These are phyloP conservation scores for Calliopum simillimum DNA, from an alignment of 2,888 invertebrate genomes.

Conservation along the genomic window DNA sequence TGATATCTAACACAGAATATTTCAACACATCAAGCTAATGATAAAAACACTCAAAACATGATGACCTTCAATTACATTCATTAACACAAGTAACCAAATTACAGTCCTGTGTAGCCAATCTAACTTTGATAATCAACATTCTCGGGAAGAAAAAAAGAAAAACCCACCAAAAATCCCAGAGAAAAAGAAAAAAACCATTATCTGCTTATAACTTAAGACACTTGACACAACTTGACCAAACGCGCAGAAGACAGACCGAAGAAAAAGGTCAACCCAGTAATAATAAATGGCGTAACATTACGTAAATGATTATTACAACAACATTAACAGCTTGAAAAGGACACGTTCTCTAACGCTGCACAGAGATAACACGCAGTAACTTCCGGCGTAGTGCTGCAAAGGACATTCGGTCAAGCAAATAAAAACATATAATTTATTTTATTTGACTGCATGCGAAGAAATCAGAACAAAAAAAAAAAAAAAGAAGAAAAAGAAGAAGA, in stretches of 20 bases:
- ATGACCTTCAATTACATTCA: constrained; percentile 22
- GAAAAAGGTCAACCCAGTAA: constrained; percentile 16
- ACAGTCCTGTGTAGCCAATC: constrained; percentile 3
- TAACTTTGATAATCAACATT: constrained; percentile 18
- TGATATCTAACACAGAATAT: too few relatives aligned
- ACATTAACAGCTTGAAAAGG: constrained; percentile 24
- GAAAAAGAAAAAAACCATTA: not conserved
- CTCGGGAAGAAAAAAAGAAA: not conserved
- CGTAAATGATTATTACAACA: constrained; percentile 32
- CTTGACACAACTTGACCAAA: constrained; percentile 12
- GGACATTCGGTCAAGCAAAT: constrained; percentile 31
- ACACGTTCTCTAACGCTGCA: not conserved
- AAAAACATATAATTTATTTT: constrained; percentile 28
- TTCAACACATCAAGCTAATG: not conserved
- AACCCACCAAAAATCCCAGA: not conserved
- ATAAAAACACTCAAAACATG: not conserved
- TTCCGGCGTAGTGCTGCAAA: constrained; percentile 1
- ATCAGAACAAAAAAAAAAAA: not conserved
- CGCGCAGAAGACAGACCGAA: not conserved
- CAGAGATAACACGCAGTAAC: not conserved
- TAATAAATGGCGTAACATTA: constrained; percentile 30
- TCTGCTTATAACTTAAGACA: not conserved
- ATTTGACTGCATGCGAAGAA: not conserved
- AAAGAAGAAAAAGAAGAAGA: too few relatives aligned
- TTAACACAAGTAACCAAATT: constrained; percentile 1